Percentiles rank a stretch among this genome's conserved stretches.
Conservation (phyloP, 2,888 invertebrate genomes). For the Notocelia uddmanniana region DNA sequence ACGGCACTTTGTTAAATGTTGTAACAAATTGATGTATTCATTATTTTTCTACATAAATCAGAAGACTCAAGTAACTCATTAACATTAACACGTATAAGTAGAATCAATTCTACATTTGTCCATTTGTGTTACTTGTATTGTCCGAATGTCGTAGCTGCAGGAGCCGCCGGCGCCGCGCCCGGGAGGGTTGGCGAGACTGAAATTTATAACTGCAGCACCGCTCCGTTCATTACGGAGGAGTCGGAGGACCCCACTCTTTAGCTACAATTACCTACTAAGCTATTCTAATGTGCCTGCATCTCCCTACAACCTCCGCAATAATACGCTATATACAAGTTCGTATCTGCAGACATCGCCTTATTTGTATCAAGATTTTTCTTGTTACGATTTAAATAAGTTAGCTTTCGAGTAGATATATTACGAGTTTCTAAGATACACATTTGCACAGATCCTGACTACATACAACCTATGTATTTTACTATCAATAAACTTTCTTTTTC, state of each 20-base stretch:
- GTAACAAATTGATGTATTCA: too few relatives aligned
- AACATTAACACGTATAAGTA: too few relatives aligned
- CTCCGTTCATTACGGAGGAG: constrained; percentile 59
- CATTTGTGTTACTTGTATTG: constrained; percentile 46
- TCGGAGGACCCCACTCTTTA: constrained; percentile 49
- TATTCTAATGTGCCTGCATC: constrained; percentile 47
- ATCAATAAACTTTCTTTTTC: too few relatives aligned
- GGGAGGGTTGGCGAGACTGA: constrained; percentile 51
- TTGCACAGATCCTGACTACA: too few relatives aligned
- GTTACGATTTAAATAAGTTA: background rate
- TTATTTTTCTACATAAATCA: background rate
- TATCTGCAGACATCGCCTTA: background rate
- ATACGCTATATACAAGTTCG: constrained; percentile 44
- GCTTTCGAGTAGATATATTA: too few relatives aligned
- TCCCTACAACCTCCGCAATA: constrained; percentile 46
- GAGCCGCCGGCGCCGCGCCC: constrained; percentile 45
- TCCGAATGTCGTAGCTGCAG: constrained; percentile 53
- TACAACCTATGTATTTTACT: too few relatives aligned
- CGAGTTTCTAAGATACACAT: too few relatives aligned
- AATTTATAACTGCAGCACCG: constrained; percentile 61
- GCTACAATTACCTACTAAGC: constrained; percentile 50
- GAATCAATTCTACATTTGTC: background rate
- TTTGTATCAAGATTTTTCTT: background rate
- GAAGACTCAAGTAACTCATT: background rate
- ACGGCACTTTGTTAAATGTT: too few relatives aligned